Evolutionary conservation across 1,140 invertebrate genomes (phyloP).

Genomic region (Spodoptera frugiperda): DNA sequence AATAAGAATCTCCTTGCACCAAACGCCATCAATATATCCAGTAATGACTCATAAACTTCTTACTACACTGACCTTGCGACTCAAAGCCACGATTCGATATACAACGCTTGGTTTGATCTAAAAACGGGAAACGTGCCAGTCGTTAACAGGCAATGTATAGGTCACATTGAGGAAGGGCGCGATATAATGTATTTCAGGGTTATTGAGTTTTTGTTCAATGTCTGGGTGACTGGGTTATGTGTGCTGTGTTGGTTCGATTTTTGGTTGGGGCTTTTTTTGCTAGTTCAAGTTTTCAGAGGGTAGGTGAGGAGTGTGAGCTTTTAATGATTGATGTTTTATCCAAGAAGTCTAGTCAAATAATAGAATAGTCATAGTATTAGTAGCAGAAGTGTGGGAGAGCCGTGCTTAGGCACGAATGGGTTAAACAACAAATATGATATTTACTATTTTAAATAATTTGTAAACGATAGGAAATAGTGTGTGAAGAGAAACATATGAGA

Average conservation of each 20-base stretch:
- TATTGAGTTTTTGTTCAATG: background rate
- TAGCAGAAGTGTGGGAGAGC: no score
- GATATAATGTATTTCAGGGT: background rate
- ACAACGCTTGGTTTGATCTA: conserved; percentile 17
- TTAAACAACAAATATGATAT: no score
- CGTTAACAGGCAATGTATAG: conserved; percentile 15
- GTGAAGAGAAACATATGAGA: background rate
- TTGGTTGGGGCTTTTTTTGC: background rate
- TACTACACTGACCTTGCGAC: conserved; percentile 4
- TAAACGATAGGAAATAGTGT: background rate
- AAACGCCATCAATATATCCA: background rate
- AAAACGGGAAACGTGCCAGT: background rate
- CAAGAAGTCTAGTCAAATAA: no score
- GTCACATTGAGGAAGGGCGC: conserved; percentile 4
- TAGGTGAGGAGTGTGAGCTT: no score
- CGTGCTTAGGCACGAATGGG: no score
- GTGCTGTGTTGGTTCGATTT: background rate
- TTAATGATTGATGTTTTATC: no score
- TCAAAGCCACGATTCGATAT: conserved; percentile 1
- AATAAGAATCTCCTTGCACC: no score
- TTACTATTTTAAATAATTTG: no score
- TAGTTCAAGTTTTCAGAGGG: no score
- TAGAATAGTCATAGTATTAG: no score
- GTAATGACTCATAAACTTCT: conserved; percentile 20
- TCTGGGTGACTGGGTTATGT: background rate